Evolutionary conservation across 64 coral and sea anemone genomes (phyloP).

Genomic region (Acropora yongei): DNA sequence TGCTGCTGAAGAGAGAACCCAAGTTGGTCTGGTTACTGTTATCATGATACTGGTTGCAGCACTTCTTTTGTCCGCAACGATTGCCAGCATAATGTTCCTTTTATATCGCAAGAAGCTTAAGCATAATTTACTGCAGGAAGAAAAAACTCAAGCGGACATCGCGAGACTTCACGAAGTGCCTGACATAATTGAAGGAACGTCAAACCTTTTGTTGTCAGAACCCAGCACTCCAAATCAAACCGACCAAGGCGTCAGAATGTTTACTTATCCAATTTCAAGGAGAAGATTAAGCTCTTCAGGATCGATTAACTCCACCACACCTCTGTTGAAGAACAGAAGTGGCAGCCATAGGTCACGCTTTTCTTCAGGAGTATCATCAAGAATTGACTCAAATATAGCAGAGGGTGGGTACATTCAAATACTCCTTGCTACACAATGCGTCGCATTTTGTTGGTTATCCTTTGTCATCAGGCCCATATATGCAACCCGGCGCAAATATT

Average conservation of each 20-base stretch:
- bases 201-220: slow-evolving; percentile 61
- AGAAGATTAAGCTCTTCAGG: slow-evolving; percentile 82
- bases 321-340: slow-evolving; percentile 86
- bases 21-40: slow-evolving; percentile 43
- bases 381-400: slow-evolving; percentile 91
- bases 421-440: neutral
- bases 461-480: no score
- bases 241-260: slow-evolving; percentile 44
- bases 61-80: slow-evolving; percentile 22
- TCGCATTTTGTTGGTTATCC: no score
- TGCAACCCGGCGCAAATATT: no score
- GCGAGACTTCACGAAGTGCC: slow-evolving; percentile 27
- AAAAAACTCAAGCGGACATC: slow-evolving; percentile 21
- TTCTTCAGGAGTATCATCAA: slow-evolving; percentile 77
- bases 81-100: slow-evolving; percentile 22
- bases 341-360: slow-evolving; percentile 92
- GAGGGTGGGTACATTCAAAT: slow-evolving; percentile 68
- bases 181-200: slow-evolving; percentile 6
- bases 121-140: slow-evolving; percentile 28
- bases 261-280: slow-evolving; percentile 43
- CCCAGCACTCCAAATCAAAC: slow-evolving; percentile 70
- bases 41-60: slow-evolving; percentile 33
- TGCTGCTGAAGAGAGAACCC: neutral
- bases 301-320: slow-evolving; percentile 80
- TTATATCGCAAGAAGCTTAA: slow-evolving; percentile 61